Evolutionary conservation across 2,113 vertebrate genomes (phyloP).

Genomic region (Chiloscyllium plagiosum): DNA sequence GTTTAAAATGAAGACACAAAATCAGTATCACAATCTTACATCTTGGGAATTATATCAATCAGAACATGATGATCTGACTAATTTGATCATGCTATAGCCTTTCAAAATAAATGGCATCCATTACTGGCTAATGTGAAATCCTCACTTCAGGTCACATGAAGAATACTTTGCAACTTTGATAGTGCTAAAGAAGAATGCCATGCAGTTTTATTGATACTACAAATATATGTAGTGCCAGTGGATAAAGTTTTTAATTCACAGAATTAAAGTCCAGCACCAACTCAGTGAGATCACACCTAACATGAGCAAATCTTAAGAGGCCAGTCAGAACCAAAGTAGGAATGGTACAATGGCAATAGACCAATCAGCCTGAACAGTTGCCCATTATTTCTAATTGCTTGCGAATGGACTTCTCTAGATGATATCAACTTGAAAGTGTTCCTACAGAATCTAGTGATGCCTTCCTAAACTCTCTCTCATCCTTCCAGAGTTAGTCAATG

Average conservation of each 20-base stretch:
- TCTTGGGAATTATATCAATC: not conserved
- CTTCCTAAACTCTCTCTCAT: not conserved
- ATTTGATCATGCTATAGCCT: not conserved
- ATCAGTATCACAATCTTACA: not conserved
- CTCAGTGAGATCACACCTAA: not conserved
- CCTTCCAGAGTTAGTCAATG: not conserved
- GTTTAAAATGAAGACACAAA: not conserved
- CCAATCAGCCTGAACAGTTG: not conserved
- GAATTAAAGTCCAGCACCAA: not conserved
- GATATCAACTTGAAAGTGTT: not conserved
- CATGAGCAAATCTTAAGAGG: not conserved
- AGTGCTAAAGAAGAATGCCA: not conserved
- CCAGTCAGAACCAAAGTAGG: not conserved
- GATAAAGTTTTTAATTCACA: not conserved
- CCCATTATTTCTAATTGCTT: not conserved
- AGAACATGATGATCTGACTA: not conserved
- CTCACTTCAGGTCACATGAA: not conserved
- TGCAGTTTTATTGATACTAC: not conserved
- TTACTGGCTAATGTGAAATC: not conserved
- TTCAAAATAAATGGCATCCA: not conserved
- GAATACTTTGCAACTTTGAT: not conserved
- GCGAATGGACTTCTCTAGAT: not conserved
- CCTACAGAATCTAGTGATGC: not conserved
- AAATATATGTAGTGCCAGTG: not conserved
- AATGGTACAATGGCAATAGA: not conserved